Evolutionary conservation across 1,140 invertebrate species (phyloP).

Genomic region (Caenorhabditis brenneri): DNA sequence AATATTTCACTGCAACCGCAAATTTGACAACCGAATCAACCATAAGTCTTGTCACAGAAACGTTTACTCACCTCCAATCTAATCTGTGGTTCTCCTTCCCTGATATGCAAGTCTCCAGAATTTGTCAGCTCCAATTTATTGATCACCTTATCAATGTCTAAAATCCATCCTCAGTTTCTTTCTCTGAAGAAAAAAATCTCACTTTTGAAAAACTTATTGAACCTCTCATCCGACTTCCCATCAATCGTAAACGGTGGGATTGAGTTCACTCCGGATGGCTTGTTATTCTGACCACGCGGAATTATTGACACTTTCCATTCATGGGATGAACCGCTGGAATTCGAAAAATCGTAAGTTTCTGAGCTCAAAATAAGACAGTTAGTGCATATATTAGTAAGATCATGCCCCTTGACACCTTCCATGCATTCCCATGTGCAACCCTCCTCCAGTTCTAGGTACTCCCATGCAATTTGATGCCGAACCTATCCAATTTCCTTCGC

Average conservation of each 20-base stretch:
- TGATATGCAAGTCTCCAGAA: neutral
- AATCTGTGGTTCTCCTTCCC: constrained; percentile 13
- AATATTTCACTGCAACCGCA: no score
- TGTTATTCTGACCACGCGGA: constrained; percentile 6
- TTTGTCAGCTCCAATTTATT: neutral
- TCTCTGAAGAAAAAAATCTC: no score
- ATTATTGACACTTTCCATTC: constrained; percentile 30
- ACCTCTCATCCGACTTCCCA: constrained; percentile 20
- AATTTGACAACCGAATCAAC: no score
- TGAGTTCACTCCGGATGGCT: neutral
- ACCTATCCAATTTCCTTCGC: constrained; percentile 28
- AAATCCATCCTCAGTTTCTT: neutral
- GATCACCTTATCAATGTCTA: constrained; percentile 16
- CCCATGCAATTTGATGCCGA: neutral
- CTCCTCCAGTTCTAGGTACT: neutral
- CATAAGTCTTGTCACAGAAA: no score
- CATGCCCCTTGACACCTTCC: neutral
- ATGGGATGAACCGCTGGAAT: constrained; percentile 1
- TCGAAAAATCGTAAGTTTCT: neutral
- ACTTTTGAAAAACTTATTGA: constrained; percentile 32
- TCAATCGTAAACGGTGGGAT: constrained; percentile 1
- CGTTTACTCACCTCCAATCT: neutral
- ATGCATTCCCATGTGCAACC: neutral
- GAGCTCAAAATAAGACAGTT: neutral
- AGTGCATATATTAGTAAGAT: neutral